phyloP scores from a whole-genome alignment of 2,113 vertebrate genomes.

The Empidonax alnorum region DNA sequence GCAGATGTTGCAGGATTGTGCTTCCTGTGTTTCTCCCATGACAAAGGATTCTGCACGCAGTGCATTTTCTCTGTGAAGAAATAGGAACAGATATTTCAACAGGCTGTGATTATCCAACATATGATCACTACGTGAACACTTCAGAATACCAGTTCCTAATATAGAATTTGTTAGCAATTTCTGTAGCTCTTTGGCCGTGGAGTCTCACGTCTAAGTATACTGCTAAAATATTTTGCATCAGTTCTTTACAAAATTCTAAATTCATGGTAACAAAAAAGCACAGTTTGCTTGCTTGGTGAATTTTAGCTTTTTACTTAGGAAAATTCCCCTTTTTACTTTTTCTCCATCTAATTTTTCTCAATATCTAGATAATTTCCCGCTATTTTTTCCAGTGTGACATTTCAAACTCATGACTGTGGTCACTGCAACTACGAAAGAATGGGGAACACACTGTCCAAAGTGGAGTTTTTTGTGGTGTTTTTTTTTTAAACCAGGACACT shows the following conservation, averaged over 20 bases:
- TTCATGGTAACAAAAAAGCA: neutral
- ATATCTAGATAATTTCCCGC: neutral
- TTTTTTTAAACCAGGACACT: neutral
- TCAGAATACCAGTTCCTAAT: neutral
- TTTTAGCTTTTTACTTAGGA: neutral
- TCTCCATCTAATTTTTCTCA: neutral
- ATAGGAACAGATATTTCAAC: constrained; percentile 3
- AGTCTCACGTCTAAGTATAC: neutral
- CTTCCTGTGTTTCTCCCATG: constrained; percentile 29
- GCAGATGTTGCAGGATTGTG: neutral
- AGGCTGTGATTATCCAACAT: neutral
- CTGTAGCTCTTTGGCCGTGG: neutral
- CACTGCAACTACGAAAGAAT: neutral
- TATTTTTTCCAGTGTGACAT: neutral
- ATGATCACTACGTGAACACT: neutral
- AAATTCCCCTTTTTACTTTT: neutral
- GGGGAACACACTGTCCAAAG: neutral
- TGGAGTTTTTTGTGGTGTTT: neutral
- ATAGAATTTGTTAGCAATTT: neutral
- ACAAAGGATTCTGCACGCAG: constrained; percentile 16
- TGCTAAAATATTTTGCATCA: neutral
- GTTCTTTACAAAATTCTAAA: neutral
- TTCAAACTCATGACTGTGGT: neutral
- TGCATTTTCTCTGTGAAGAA: constrained; percentile 19
- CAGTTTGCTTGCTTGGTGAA: neutral